A percentile compares a stretch with the other conserved stretches of the same genome.
phyloP scores from a whole-genome alignment of 2,797 vertebrate species.

The Capromys pilorides region DNA sequence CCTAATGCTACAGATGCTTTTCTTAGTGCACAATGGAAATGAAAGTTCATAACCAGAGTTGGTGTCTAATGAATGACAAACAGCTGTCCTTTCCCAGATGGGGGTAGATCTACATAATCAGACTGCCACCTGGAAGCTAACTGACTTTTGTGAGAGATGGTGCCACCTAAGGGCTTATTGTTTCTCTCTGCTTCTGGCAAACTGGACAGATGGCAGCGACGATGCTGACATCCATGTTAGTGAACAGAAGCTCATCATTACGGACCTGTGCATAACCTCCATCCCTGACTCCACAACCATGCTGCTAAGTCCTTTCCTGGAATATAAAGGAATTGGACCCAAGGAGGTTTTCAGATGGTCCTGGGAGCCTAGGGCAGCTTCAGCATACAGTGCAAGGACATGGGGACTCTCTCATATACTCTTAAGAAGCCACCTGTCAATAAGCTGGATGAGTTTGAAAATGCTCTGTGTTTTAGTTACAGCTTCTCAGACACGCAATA shows the following conservation, averaged over 20 bases:
- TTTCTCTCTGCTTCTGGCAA: neutral
- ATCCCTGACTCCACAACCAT: neutral
- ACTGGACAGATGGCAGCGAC: neutral
- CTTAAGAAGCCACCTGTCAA: neutral
- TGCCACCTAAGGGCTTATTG: neutral
- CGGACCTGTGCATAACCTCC: neutral
- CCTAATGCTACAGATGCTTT: neutral
- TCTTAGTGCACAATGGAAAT: neutral
- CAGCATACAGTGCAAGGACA: neutral
- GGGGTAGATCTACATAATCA: neutral
- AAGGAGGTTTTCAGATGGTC: neutral
- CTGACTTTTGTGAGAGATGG: neutral
- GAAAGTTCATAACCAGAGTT: neutral
- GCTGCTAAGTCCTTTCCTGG: neutral
- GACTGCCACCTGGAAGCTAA: too few relatives aligned
- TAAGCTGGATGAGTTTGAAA: neutral
- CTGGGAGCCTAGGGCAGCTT: neutral
- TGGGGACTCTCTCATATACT: neutral
- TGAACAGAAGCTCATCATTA: neutral
- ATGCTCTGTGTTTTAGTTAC: neutral
- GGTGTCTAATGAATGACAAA: neutral
- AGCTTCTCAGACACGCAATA: neutral
- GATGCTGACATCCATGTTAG: neutral
- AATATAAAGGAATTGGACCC: neutral
- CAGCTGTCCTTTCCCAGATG: neutral